Evolutionary conservation across 2,888 invertebrate genomes (phyloP).

Genomic region (Thumatha senex): DNA sequence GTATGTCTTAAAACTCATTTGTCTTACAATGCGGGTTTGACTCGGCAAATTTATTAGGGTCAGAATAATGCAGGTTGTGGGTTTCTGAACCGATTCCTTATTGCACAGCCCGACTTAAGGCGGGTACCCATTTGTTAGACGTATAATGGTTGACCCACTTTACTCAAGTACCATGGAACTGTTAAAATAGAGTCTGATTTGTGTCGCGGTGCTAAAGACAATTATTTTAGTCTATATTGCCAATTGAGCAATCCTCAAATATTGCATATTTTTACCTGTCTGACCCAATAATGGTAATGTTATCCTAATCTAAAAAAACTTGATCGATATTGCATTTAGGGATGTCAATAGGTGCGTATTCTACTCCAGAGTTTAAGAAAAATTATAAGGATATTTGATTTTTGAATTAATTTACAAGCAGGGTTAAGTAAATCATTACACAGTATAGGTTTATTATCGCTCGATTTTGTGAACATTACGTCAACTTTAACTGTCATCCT

Average conservation of each 20-base stretch:
- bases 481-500: conserved; percentile 67
- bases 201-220: conserved; percentile 56
- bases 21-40: conserved; percentile 77
- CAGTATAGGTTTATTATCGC: conserved; percentile 49
- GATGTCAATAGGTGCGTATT: no score
- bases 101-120: conserved; percentile 72
- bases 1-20: conserved; percentile 66
- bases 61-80: conserved; percentile 80
- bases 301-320: no score
- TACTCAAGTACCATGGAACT: conserved; percentile 64
- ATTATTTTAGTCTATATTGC: conserved; percentile 48
- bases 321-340: no score
- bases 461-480: conserved; percentile 59
- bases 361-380: no score
- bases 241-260: conserved; percentile 30
- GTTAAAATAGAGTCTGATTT: conserved; percentile 68
- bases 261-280: no score
- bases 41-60: conserved; percentile 81
- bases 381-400: no score
- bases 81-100: conserved; percentile 75
- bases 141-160: conserved; percentile 80
- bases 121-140: conserved; percentile 76
- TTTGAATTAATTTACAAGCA: conserved; percentile 21
- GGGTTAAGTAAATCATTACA: conserved; percentile 31
- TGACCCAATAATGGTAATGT: no score